Base-by-base conservation (phyloP, 2,797 vertebrate genomes). In the Channallabes apus region DNA sequence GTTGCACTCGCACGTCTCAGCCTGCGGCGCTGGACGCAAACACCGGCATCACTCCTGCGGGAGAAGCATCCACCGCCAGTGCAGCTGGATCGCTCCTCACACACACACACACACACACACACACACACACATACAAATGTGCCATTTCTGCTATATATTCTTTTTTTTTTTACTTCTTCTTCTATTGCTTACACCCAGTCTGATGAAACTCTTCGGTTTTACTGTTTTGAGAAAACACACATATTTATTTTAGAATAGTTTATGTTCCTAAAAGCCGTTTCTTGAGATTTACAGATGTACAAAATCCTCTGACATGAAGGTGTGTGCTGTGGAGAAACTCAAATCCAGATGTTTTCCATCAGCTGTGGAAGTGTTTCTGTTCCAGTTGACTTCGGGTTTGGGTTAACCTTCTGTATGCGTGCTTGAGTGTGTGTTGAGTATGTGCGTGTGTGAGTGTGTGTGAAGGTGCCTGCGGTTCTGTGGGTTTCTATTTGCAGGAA, bases 401-500 rank as follows among this genome's bases (percentile, higher is more conserved):
- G 58, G 62, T 80, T 80, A 84, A 86, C 82, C 82, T 86, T 87
- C 84, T 75, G 72, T 1, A 2, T 54, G 46, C 3, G 71, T 46
- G 69, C 14, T 22, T 27, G 71, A 46, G 68, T 71, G 68, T 72
- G 22, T 76, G n/a, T 75, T 61, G 80, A 24, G 64, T 76, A 76
- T 76, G 76, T 80, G 65, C 18, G 38, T 75, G 68, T 78, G 64
- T 64, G 76, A 51, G 82, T 54, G 79, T 86, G 84, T 64, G 72
- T 82, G 85, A 84, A 75, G 65, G 81, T 81, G 81, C 82, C 80
- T 87, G 89, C 65, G 86, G 82, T 86, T 85, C 73, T 88, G 89
- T 61, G 87, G 83, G 72, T 89, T 90, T 90, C 85, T 90, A 85
- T 91, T 90, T 89, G 87, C 83, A 87, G 87, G 46, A 51, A 51